Percentiles rank a stretch among this genome's conserved stretches.
Conservation (phyloP, 1,140 invertebrate species). For the Drosophila obscura region DNA sequence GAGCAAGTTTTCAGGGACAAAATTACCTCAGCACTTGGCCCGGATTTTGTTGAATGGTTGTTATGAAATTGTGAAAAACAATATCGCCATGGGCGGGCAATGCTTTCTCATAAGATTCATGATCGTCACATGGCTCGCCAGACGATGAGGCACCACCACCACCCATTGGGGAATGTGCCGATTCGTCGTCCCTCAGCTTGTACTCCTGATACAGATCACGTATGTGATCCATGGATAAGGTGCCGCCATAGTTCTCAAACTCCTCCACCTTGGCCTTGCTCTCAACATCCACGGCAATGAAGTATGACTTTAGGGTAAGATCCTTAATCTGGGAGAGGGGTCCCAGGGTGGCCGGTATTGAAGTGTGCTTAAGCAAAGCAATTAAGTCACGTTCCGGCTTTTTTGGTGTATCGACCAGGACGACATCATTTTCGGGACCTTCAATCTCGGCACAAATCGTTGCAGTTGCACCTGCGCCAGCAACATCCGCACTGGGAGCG, state of each 20-base stretch:
- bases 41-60: conserved; percentile 89
- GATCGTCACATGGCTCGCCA: conserved; percentile 69
- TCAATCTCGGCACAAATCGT: conserved; percentile 89
- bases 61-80: conserved; percentile 91
- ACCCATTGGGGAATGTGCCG: conserved; percentile 68
- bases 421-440: conserved; percentile 88
- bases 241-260: conserved; percentile 70
- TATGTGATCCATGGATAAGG: conserved; percentile 85
- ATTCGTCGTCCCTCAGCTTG: conserved; percentile 85
- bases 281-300: conserved; percentile 87
- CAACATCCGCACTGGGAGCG: conserved; percentile 85
- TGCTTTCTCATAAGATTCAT: conserved; percentile 91
- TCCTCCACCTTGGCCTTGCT: conserved; percentile 54
- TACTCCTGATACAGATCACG: conserved; percentile 87
- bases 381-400: conserved; percentile 87
- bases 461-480: conserved; percentile 85
- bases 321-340: conserved; percentile 74
- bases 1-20: conserved; percentile 38
- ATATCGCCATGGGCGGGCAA: conserved; percentile 91
- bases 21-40: conserved; percentile 90
- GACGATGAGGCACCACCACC: conserved; percentile 10
- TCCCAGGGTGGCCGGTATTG: conserved; percentile 57
- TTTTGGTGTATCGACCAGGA: conserved; percentile 88
- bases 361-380: conserved; percentile 85
- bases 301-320: conserved; percentile 83